Evolutionary conservation across 2,797 vertebrate species (phyloP).

Genomic region (Hafferia zeledoni): DNA sequence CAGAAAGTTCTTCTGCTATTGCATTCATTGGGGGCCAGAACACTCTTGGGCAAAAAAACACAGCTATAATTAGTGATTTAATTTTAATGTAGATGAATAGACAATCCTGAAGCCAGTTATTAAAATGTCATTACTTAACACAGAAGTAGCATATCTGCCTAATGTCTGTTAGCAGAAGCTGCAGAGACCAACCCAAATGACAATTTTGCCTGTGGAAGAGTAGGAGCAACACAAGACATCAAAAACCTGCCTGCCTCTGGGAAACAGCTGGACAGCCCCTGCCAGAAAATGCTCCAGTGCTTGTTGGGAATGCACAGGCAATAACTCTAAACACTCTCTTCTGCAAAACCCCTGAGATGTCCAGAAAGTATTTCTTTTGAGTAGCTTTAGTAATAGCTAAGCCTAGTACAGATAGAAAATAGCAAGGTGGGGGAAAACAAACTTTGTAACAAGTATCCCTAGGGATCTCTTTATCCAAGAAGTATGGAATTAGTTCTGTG

Average conservation of each 20-base stretch:
- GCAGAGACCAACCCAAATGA: conserved; percentile 7
- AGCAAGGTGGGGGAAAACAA: background rate
- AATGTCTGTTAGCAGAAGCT: conserved; percentile 36
- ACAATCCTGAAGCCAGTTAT: conserved; percentile 61
- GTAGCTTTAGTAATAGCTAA: background rate
- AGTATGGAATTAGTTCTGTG: background rate
- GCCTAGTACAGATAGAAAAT: background rate
- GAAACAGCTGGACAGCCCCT: background rate
- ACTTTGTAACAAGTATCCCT: background rate
- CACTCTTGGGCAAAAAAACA: conserved; percentile 48
- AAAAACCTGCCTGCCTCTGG: background rate
- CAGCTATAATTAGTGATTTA: conserved; percentile 61
- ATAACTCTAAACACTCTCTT: background rate
- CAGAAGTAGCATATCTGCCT: conserved; percentile 38
- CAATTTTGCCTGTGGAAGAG: background rate
- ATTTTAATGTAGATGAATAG: conserved; percentile 65
- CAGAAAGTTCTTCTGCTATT: background rate
- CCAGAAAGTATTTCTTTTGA: background rate
- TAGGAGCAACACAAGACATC: background rate
- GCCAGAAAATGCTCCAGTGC: background rate
- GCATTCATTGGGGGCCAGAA: conserved; percentile 2
- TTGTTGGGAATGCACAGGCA: background rate
- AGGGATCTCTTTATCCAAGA: background rate
- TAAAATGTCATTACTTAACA: conserved; percentile 60
- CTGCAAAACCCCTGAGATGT: background rate